These are phyloP conservation scores for Ypsolopha sequella DNA, from an alignment of 2,888 invertebrate species.

Conservation along the genomic window DNA sequence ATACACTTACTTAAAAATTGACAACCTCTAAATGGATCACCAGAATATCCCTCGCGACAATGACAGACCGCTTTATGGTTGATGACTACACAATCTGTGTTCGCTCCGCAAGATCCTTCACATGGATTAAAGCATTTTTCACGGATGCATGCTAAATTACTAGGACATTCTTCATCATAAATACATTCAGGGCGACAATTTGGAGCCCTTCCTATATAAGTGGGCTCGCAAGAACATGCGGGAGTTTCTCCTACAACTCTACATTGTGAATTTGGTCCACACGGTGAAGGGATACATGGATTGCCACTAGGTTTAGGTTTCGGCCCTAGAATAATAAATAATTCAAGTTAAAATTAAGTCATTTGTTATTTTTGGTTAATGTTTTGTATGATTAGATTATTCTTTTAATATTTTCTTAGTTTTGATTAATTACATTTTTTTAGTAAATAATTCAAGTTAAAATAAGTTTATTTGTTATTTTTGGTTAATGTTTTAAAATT, in stretches of 20 bases:
- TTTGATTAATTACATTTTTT: background rate
- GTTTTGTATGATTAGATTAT: too few relatives aligned
- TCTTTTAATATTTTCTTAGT: background rate
- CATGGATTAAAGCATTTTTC: slow-evolving; percentile 88
- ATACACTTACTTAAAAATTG: slow-evolving; percentile 49
- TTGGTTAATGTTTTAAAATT: too few relatives aligned
- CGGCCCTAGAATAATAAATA: slow-evolving; percentile 52
- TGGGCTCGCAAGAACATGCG: slow-evolving; percentile 83
- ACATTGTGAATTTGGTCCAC: slow-evolving; percentile 88
- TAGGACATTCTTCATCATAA: slow-evolving; percentile 86
- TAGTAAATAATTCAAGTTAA: background rate
- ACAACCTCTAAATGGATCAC: slow-evolving; percentile 88
- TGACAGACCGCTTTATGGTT: slow-evolving; percentile 88
- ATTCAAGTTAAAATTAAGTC: background rate
- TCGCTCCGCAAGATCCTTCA: slow-evolving; percentile 85
- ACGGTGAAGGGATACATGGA: slow-evolving; percentile 86
- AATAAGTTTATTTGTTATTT: background rate
- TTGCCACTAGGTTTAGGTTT: slow-evolving; percentile 72
- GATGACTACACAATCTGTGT: slow-evolving; percentile 83
- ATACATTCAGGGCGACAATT: slow-evolving; percentile 90
- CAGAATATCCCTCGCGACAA: slow-evolving; percentile 83
- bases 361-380: background rate
- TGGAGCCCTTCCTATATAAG: slow-evolving; percentile 86
- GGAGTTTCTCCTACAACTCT: slow-evolving; percentile 80
- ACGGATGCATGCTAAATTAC: slow-evolving; percentile 85